phyloP scores from a whole-genome alignment of 2,797 vertebrate genomes.

The Paratrypauchen microcephalus region DNA sequence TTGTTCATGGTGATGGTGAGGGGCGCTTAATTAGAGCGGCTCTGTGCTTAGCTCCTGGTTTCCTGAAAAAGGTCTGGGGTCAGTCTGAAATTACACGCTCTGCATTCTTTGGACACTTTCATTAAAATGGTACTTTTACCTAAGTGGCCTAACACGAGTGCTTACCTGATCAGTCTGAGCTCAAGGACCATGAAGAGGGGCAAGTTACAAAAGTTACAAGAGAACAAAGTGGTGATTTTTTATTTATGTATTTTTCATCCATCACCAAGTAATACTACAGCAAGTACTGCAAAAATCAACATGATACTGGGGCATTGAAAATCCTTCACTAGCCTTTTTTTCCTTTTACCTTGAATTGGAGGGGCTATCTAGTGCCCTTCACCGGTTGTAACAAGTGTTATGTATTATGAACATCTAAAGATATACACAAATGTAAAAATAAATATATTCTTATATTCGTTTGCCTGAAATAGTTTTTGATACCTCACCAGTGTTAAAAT shows the following conservation, averaged over 20 bases:
- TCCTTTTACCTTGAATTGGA: no score
- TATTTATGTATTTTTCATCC: background rate
- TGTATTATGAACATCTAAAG: background rate
- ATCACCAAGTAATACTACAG: background rate
- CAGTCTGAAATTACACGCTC: slow-evolving; percentile 65
- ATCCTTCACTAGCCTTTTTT: no score
- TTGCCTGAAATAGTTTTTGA: no score
- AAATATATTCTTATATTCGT: no score
- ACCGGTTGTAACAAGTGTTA: background rate
- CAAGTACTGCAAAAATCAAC: background rate
- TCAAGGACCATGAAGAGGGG: background rate
- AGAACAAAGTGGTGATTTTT: background rate
- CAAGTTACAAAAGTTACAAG: slow-evolving; percentile 4
- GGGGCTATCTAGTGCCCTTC: background rate
- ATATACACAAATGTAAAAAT: background rate
- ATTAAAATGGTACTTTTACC: slow-evolving; percentile 57
- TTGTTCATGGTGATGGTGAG: slow-evolving; percentile 73
- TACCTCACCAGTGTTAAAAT: no score
- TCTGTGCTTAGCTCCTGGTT: slow-evolving; percentile 69
- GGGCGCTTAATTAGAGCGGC: slow-evolving; percentile 72
- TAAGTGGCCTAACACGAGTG: slow-evolving; percentile 27
- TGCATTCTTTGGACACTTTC: slow-evolving; percentile 65
- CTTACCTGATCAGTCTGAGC: slow-evolving; percentile 30
- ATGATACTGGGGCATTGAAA: no score
- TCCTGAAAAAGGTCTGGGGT: slow-evolving; percentile 53